These are phyloP conservation scores for Pipa parva DNA, from an alignment of 2,113 vertebrate genomes.

Conservation along the genomic window DNA sequence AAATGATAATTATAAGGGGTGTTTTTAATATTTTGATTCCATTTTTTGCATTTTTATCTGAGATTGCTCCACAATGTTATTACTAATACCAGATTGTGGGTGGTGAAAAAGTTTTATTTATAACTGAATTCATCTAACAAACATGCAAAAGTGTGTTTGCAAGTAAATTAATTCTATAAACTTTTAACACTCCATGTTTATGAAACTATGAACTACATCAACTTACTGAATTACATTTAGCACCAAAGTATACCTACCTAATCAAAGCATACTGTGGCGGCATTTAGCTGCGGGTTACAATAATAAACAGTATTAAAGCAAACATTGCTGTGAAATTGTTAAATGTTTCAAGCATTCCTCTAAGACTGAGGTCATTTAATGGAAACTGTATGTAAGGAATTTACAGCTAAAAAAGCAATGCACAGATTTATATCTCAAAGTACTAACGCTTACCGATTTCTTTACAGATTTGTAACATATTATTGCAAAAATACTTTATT, in stretches of 20 bases:
- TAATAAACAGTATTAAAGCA: neutral
- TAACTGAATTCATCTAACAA: too few relatives aligned
- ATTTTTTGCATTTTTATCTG: too few relatives aligned
- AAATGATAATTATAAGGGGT: too few relatives aligned
- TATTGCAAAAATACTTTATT: neutral
- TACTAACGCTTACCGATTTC: conserved; percentile 12
- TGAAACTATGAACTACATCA: too few relatives aligned
- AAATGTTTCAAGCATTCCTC: conserved; percentile 39
- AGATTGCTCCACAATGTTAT: too few relatives aligned
- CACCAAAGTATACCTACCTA: neutral
- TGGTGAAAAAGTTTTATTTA: too few relatives aligned
- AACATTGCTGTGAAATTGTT: conserved; percentile 15
- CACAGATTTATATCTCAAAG: conserved; percentile 21
- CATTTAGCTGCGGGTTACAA: conserved; percentile 1
- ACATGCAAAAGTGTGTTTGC: too few relatives aligned
- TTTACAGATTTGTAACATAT: conserved; percentile 14
- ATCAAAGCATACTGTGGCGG: conserved; percentile 1
- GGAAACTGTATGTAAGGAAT: conserved; percentile 27
- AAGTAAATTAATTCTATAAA: too few relatives aligned
- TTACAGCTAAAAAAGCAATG: conserved; percentile 31
- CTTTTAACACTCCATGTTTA: too few relatives aligned
- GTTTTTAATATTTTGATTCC: too few relatives aligned
- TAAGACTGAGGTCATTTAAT: conserved; percentile 26
- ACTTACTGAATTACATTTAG: neutral
- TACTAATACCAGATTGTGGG: too few relatives aligned